A percentile compares a stretch with the other conserved stretches of the same genome.
Evolutionary conservation across 2,888 invertebrate species (phyloP).

Genomic region (Xestia c-nigrum): DNA sequence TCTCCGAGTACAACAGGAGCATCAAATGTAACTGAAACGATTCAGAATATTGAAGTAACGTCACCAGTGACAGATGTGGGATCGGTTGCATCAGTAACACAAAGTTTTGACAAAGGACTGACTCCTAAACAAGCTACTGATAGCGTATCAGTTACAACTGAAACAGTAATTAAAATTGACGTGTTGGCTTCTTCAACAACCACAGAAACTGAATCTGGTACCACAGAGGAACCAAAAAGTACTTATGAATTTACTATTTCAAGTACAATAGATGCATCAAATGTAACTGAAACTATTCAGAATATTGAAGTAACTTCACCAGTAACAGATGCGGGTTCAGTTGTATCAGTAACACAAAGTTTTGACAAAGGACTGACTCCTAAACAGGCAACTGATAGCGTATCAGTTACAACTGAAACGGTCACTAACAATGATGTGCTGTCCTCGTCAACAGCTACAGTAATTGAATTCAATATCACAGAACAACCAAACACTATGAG

Average conservation of each 20-base stretch:
- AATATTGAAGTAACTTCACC: not conserved
- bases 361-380: not conserved
- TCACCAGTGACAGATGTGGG: slow-evolving; percentile 5
- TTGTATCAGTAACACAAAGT: not conserved
- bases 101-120: slow-evolving; percentile 4
- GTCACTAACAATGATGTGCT: not conserved
- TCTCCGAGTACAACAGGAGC: not conserved
- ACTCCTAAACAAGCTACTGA: not conserved
- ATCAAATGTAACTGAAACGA: slow-evolving; percentile 4
- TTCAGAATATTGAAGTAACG: slow-evolving; percentile 10
- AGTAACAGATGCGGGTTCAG: not conserved
- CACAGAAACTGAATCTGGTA: not conserved
- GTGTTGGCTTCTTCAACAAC: not conserved
- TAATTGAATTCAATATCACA: not conserved
- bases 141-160: slow-evolving; percentile 11
- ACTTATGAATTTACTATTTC: not conserved
- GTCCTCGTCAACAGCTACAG: not conserved
- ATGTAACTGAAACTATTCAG: not conserved
- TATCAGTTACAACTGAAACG: slow-evolving; percentile 1
- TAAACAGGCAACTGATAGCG: not conserved
- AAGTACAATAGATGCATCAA: not conserved
- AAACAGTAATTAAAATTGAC: slow-evolving; percentile 1
- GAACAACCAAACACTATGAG: not conserved
- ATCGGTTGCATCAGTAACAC: slow-evolving; percentile 1
- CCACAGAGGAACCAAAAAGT: slow-evolving; percentile 17